Percentiles rank a stretch among this genome's conserved stretches.
Conservation (phyloP, 2,113 vertebrate species). For the Dasypus novemcinctus region DNA sequence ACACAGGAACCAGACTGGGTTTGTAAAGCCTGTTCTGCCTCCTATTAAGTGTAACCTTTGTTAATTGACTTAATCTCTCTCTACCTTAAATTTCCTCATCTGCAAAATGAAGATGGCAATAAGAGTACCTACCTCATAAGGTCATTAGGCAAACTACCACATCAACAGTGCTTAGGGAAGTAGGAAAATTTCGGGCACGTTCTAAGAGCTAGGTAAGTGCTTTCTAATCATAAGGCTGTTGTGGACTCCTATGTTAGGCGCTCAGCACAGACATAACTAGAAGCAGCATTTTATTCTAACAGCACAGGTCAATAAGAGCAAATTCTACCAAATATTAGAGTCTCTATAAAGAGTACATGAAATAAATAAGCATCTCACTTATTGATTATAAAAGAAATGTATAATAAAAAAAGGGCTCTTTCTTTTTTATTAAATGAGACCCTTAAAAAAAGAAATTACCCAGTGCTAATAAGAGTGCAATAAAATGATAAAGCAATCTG, state of each 20-base stretch:
- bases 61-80: background rate
- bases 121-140: background rate
- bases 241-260: background rate
- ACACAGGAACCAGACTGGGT: background rate
- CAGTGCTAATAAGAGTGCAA: background rate
- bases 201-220: background rate
- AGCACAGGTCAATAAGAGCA: background rate
- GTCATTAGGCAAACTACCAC: background rate
- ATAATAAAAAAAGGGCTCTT: background rate
- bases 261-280: background rate
- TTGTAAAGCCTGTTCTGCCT: background rate
- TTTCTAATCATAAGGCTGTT: background rate
- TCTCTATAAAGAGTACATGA: background rate
- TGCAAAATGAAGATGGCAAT: constrained; percentile 29
- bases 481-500: constrained; percentile 38
- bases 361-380: constrained; percentile 6
- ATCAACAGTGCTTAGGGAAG: background rate
- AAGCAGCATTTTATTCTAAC: background rate
- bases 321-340: background rate
- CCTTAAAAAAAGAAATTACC: background rate
- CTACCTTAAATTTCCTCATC: background rate
- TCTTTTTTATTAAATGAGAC: constrained; percentile 22
- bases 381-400: constrained; percentile 17
- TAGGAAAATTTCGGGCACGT: background rate
- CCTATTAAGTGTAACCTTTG: background rate